Evolutionary conservation across 2,888 invertebrate genomes (phyloP).

Genomic region (Epistrophe eligans): DNA sequence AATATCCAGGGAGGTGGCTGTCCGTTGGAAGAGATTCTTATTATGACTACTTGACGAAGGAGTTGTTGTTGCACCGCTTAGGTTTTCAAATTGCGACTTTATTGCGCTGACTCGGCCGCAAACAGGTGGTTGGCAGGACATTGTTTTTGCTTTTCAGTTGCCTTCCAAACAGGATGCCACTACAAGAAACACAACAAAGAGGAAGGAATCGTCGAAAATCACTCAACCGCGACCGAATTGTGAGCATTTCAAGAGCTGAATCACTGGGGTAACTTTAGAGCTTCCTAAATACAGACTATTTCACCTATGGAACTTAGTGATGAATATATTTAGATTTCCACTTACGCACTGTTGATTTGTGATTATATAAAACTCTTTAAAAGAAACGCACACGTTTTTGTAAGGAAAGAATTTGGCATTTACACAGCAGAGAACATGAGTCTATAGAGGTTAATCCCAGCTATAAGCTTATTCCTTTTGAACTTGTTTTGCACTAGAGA

Average conservation of each 20-base stretch:
- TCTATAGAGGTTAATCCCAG: conserved; percentile 13
- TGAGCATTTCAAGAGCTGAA: conserved; percentile 61
- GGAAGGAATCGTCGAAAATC: conserved; percentile 48
- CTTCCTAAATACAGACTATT: conserved; percentile 30
- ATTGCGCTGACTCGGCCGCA: conserved; percentile 86
- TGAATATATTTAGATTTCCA: conserved; percentile 62
- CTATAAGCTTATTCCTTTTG: conserved; percentile 37
- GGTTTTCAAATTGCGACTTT: conserved; percentile 87
- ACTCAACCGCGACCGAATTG: conserved; percentile 65
- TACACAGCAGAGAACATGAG: background rate
- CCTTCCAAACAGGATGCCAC: conserved; percentile 35
- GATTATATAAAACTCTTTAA: conserved; percentile 35
- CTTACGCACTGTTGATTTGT: conserved; percentile 32
- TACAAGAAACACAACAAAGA: conserved; percentile 38
- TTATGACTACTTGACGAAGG: conserved; percentile 45
- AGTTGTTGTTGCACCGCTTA: conserved; percentile 79
- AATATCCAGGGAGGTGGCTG: conserved; percentile 77
- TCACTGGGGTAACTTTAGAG: conserved; percentile 36
- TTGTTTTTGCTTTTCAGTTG: conserved; percentile 28
- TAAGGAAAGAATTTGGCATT: conserved; percentile 34
- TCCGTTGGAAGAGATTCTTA: conserved; percentile 74
- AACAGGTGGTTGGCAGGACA: conserved; percentile 78
- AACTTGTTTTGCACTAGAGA: conserved; percentile 64
- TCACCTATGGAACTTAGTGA: conserved; percentile 15
- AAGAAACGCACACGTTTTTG: conserved; percentile 32